Base-by-base conservation (phyloP, 2,888 invertebrate genomes). In the Megalurothrips usitatus region DNA sequence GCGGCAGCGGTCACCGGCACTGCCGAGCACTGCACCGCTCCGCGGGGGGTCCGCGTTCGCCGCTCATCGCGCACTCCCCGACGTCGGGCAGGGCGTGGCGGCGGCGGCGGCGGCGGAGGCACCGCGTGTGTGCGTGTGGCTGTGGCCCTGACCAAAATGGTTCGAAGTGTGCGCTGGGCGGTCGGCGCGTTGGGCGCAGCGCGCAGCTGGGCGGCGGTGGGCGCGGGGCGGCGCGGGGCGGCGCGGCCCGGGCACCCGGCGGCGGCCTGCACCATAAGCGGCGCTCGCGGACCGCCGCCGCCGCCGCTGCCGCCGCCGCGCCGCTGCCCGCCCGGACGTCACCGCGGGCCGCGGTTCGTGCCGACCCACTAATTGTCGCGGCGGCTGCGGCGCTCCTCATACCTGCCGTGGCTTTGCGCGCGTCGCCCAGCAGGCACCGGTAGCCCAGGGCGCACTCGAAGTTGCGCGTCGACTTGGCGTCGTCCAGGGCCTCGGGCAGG, bases 341-440 rank as follows among this genome's bases (percentile, higher is more conserved):
- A 43, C 17, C 58, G 58, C 58, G 14, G 17, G 34, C 34, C 58
- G 68, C 23, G 9, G 68, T 26, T 75, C 68, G 68, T 75, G 68
- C 26, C 12, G 68, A 26, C 26, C 26, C 68, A 75, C 68, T 75
- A 75, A 75, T 75, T 75, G 68, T 9, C 68, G 23, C 8, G 68
- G 23, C 26, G 68, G 26, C 23, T 26, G 58, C 19, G 0, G 80
- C 14, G 78, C 52, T 28, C n/a, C 68, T 19, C 14, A 79, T 84
- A 96, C 95, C 96, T 94, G 95, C 92, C 85, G 92, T 90, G 83
- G 94, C 92, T 88, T 92, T 92, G 86, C 91, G 92, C 58, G 93
- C 90, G 88, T 96, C 94, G 58, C 95, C 95, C 82, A 93, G 88
- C 79, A 92, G 87, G 87, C 96, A 96, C 85, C 92, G 92, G 84